Evolutionary conservation across 2,888 invertebrate genomes (phyloP).

Genomic region (Pasiphila rectangulata): DNA sequence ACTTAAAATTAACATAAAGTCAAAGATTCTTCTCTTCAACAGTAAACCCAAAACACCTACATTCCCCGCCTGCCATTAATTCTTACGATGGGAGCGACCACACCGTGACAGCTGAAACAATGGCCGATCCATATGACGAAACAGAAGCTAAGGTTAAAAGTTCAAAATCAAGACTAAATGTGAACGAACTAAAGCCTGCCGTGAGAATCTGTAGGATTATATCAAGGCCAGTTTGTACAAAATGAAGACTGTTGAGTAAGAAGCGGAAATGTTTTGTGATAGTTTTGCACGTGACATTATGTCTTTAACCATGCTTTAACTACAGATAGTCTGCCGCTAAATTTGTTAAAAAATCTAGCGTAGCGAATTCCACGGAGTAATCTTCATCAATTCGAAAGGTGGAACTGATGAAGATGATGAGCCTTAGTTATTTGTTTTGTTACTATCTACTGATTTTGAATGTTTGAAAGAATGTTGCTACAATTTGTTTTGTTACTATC

Average conservation of each 20-base stretch:
- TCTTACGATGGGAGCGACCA: conserved; percentile 24
- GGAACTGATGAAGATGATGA: too few relatives aligned
- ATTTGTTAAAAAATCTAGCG: too few relatives aligned
- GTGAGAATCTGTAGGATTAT: conserved; percentile 41
- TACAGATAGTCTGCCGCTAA: too few relatives aligned
- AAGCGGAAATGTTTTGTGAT: conserved; percentile 56
- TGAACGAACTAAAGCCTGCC: conserved; percentile 46
- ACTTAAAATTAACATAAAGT: too few relatives aligned
- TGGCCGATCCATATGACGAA: conserved; percentile 23
- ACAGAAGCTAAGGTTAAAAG: conserved; percentile 35
- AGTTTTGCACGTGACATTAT: conserved; percentile 51
- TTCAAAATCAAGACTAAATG: conserved; percentile 37
- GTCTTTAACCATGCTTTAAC: too few relatives aligned
- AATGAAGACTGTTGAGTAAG: conserved; percentile 35
- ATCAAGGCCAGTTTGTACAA: conserved; percentile 28
- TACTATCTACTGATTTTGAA: too few relatives aligned
- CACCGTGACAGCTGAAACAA: conserved; percentile 23
- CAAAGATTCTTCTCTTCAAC: too few relatives aligned
- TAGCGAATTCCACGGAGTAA: too few relatives aligned
- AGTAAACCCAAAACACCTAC: conserved; percentile 6
- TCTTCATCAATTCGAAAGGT: too few relatives aligned
- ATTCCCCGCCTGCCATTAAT: conserved; percentile 25
- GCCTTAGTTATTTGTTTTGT: too few relatives aligned
- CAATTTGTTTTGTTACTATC: too few relatives aligned
- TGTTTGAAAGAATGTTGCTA: too few relatives aligned